Conservation (phyloP, 1,140 invertebrate genomes). For the Sycophila sp. region DNA sequence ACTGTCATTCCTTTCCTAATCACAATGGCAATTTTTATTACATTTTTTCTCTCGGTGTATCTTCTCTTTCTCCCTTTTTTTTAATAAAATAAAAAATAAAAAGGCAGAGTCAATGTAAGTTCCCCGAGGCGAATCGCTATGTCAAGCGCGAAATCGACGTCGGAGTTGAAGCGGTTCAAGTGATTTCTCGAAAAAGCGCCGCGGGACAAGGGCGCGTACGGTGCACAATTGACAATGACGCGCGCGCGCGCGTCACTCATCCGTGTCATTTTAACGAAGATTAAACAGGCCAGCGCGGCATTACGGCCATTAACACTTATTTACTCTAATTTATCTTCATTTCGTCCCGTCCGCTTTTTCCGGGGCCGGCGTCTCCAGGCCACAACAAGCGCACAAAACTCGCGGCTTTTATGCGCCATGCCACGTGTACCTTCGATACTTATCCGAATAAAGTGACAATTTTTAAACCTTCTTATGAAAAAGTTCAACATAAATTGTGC, state of each 20-base stretch:
- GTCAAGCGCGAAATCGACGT: neutral
- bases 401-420: neutral
- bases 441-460: too few species aligned
- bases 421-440: neutral
- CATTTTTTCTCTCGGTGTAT: neutral
- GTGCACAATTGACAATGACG: constrained; percentile 21
- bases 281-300: constrained; percentile 50
- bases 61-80: too few species aligned
- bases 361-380: neutral
- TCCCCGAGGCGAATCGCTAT: constrained; percentile 7
- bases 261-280: constrained; percentile 53
- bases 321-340: constrained; percentile 55
- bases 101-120: too few species aligned
- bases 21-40: neutral
- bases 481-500: too few species aligned
- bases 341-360: constrained; percentile 43
- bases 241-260: constrained; percentile 31
- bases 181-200: constrained; percentile 51
- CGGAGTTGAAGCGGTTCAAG: constrained; percentile 37
- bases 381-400: neutral
- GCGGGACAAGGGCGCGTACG: constrained; percentile 19
- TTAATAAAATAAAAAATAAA: too few species aligned
- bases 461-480: too few species aligned
- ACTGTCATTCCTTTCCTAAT: neutral
- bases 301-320: constrained; percentile 55